These are phyloP conservation scores for Notechis scutatus DNA, from an alignment of 2,113 vertebrate genomes.

Conservation along the genomic window DNA sequence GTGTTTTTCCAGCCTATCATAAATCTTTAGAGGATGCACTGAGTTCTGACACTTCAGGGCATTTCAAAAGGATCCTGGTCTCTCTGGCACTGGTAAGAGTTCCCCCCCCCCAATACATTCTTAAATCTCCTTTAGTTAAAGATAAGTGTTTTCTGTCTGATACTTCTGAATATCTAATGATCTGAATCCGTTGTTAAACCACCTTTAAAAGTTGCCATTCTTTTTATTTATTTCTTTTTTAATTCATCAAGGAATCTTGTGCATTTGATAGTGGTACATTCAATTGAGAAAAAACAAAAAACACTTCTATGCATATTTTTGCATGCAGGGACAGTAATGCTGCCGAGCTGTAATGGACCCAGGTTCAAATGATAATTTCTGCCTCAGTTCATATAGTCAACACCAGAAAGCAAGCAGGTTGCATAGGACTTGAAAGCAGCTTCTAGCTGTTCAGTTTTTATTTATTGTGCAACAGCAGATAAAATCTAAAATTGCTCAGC, in stretches of 20 bases:
- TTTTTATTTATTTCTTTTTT: not conserved
- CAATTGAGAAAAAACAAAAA: not conserved
- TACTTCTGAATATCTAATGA: not conserved
- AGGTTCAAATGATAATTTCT: not conserved
- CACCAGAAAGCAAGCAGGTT: not conserved
- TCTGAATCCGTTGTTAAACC: not conserved
- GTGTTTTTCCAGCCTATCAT: constrained; percentile 75
- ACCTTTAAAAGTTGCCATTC: not conserved
- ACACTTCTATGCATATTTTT: not conserved
- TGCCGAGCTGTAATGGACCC: not conserved
- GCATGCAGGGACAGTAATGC: not conserved
- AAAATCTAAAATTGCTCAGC: not conserved
- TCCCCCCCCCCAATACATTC: not conserved
- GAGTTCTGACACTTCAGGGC: constrained; percentile 89
- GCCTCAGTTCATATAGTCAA: too few relatives aligned
- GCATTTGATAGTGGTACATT: not conserved
- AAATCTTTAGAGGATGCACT: constrained; percentile 85
- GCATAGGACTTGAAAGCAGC: too few relatives aligned
- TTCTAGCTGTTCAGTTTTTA: not conserved
- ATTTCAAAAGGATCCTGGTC: constrained; percentile 87
- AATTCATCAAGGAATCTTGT: not conserved
- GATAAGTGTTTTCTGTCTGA: not conserved
- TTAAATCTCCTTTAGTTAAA: not conserved
- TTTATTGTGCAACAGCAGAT: too few relatives aligned
- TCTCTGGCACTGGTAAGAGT: constrained; percentile 86